Percentiles rank a stretch among this genome's conserved stretches.
Conservation (phyloP, 2,888 invertebrate genomes). For the Morpho helenor region DNA sequence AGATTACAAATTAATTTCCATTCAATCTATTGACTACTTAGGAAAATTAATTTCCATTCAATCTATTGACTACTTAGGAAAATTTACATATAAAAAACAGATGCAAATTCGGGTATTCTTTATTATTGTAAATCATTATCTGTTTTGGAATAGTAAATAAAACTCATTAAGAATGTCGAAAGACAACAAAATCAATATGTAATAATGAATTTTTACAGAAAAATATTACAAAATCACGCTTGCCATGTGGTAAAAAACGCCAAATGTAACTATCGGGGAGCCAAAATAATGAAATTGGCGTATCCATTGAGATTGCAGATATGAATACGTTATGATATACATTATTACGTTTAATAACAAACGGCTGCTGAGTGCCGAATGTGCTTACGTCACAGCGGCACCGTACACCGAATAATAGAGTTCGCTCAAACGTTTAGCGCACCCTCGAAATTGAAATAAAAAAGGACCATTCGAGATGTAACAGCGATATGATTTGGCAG, state of each 20-base stretch:
- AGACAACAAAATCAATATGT: background rate
- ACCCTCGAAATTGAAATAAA: conserved; percentile 77
- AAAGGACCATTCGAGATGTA: conserved; percentile 74
- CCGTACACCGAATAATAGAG: conserved; percentile 70
- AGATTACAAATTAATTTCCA: background rate
- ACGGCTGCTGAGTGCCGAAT: conserved; percentile 65
- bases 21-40: no score
- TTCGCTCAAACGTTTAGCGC: conserved; percentile 75
- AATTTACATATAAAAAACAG: no score
- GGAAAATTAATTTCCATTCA: no score
- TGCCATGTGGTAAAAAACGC: conserved; percentile 22
- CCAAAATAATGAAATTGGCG: conserved; percentile 55
- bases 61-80: no score
- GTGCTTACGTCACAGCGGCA: conserved; percentile 70
- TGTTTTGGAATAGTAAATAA: no score
- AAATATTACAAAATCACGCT: background rate
- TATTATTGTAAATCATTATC: no score
- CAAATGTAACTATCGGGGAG: conserved; percentile 17
- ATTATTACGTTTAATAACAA: conserved; percentile 75
- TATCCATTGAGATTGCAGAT: conserved; percentile 72
- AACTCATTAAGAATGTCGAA: no score
- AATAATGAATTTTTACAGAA: conserved; percentile 2
- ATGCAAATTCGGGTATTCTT: no score
- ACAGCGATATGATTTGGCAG: conserved; percentile 77
- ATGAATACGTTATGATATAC: conserved; percentile 75